phyloP scores from a whole-genome alignment of 2,113 vertebrate genomes.

The Prolemur simus region DNA sequence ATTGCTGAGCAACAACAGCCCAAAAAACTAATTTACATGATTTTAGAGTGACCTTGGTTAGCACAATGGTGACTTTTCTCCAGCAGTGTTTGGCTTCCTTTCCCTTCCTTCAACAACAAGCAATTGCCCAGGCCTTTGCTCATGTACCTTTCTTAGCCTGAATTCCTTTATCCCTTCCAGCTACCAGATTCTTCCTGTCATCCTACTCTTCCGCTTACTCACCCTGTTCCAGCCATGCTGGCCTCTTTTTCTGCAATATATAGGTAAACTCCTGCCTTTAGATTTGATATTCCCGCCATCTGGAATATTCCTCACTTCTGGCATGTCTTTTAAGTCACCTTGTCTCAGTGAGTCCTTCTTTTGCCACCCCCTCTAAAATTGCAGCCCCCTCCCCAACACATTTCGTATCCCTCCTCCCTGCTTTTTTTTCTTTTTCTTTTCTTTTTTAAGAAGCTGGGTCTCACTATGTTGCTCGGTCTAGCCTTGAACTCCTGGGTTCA shows the following conservation, averaged over 20 bases:
- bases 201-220: not conserved
- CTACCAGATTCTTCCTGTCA: not conserved
- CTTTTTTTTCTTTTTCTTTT: not conserved
- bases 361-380: not conserved
- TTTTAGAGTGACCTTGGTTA: not conserved
- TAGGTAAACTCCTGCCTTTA: not conserved
- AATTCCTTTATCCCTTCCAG: slow-evolving; percentile 12
- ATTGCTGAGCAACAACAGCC: not conserved
- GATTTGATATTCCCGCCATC: not conserved
- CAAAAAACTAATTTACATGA: not conserved
- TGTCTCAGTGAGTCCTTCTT: not conserved
- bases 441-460: no score
- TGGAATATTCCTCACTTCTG: not conserved
- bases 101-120: not conserved
- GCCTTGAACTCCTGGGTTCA: no score
- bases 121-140: not conserved
- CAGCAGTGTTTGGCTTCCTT: not conserved
- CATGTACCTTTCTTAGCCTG: not conserved
- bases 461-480: no score
- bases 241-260: not conserved
- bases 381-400: not conserved
- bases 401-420: not conserved
- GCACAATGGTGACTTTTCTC: not conserved
- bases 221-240: not conserved
- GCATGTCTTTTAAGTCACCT: not conserved